Evolutionary conservation across 2,888 invertebrate species (phyloP), one percentile per base, ranked within the genome.

Genomic region (Stratiomys singularior): DNA sequence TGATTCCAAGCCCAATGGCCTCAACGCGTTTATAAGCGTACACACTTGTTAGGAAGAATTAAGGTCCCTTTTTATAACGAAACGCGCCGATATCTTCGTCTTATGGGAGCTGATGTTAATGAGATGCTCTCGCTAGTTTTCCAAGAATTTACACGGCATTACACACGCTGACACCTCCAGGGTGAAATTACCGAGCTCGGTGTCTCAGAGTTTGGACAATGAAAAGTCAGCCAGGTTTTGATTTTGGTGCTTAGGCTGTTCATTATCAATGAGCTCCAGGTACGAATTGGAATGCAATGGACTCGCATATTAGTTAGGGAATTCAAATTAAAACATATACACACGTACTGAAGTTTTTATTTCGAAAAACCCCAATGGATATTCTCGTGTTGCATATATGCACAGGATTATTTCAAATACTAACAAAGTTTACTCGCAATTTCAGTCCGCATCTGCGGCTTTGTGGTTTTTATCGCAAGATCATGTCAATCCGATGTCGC

Each of bases 121-220:
- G 79, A 79, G 77, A 79, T 79, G 77, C 66, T 79, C 67, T 77
- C 64, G 74, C 77, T 79, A 79, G 79, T 44, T 79, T 74, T 79
- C 79, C 79, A 79, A 69, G 74, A 79, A 79, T 72, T 79, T 74
- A 79, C 79, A 79, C 74, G 74, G 77, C 77, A 77, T 77, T 79
- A 77, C 79, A 79, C 79, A 79, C 77, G 79, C 77, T 79, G 74
- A 79, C 79, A 79, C 79, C 79, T 79, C 60, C 58, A 74, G 37
- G 23, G 52, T 64, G 37, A 76, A 76, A 64, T 76, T 76, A 66
- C 76, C 27, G 27, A 76, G 64, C 76, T 66, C 23, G 23, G 74
- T 23, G 37, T 74, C 30, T 30, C 74, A 74, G 5, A 37, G 37
- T 21, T 74, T 74, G 37, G 37, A 23, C 74, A 74, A n/a, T 58